Percentiles rank a stretch among this genome's conserved stretches.
phyloP scores from a whole-genome alignment of 2,888 invertebrate species.

The Noctua janthe region DNA sequence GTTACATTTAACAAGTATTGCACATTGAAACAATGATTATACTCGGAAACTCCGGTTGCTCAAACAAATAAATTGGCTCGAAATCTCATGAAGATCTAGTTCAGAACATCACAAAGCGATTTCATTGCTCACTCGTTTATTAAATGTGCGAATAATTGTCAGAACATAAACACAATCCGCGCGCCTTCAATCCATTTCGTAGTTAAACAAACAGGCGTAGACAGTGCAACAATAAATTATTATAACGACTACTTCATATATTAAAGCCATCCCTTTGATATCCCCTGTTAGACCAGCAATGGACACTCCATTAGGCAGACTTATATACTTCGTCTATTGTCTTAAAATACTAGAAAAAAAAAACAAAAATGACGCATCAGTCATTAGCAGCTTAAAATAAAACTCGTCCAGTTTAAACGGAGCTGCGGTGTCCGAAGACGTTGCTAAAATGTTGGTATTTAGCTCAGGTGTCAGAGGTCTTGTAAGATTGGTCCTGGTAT shows the following conservation, averaged over 20 bases:
- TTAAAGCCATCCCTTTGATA: constrained; percentile 47
- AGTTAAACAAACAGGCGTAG: constrained; percentile 39
- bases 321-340: constrained; percentile 70
- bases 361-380: constrained; percentile 79
- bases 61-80: constrained; percentile 41
- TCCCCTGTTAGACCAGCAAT: constrained; percentile 41
- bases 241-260: constrained; percentile 49
- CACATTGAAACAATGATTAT: constrained; percentile 14
- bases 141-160: constrained; percentile 56
- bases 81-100: constrained; percentile 29
- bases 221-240: constrained; percentile 45
- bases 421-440: constrained; percentile 59
- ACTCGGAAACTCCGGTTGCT: constrained; percentile 11
- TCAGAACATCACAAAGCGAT: constrained; percentile 35
- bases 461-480: constrained; percentile 76
- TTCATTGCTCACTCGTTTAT: constrained; percentile 29
- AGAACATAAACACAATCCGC: constrained; percentile 38
- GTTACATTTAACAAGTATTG: not conserved
- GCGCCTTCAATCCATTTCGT: constrained; percentile 35
- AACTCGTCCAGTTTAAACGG: constrained; percentile 68
- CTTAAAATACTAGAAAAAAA: constrained; percentile 79
- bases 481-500: constrained; percentile 76
- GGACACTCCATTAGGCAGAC: constrained; percentile 62
- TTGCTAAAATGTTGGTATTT: constrained; percentile 66
- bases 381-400: constrained; percentile 79